Evolutionary conservation across 2,888 invertebrate genomes (phyloP), one percentile per base, ranked within the genome.

Genomic region (Torymus tubicola): DNA sequence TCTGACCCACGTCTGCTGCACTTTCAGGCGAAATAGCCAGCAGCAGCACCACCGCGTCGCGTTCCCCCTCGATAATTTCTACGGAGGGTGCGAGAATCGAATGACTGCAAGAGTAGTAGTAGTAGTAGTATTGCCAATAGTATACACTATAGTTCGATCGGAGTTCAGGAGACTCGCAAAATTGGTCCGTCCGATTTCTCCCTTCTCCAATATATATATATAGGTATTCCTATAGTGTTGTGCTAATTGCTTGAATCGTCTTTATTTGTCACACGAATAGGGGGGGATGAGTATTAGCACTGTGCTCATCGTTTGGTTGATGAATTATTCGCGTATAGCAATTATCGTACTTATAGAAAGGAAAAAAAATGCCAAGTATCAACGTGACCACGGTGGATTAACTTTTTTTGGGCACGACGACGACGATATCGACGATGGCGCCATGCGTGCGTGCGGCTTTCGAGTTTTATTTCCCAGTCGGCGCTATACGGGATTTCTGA

Each of bases 191-290:
- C 31, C n/a, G 24, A 63, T n/a, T 52, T 24, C 63, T 21, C 21
- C 14, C n/a, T 57, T 31, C 57, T 60, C 16, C 52, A 21, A 52
- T 24, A 16, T 8, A 21, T 60, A 10, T 42, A 52, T 21, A 16
- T 57, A 16, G n/a, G 58, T 14, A n/a, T n/a, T n/a, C n/a, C n/a
- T n/a, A n/a, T 12, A 24, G 14, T 8, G 24, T 58, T 14, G 4
- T 14, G 71, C 71, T 78, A 68, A 78, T 78, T 78, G 78, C 78
- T 18, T 0, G 55, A 73, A 58, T 68, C 72, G 68, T 55, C 78
- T 68, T 67, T 73, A 55, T 72, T 72, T 68, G 72, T 61, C 78
- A 50, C 50, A 52, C n/a, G 11, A 1, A 4, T 21, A 2, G 13
- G n/a, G n/a, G 60, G 31, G 3, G 24, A 3, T 3, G 3, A 2